Base-by-base conservation (phyloP, 2,113 vertebrate genomes). In the Crotalus tigris region DNA sequence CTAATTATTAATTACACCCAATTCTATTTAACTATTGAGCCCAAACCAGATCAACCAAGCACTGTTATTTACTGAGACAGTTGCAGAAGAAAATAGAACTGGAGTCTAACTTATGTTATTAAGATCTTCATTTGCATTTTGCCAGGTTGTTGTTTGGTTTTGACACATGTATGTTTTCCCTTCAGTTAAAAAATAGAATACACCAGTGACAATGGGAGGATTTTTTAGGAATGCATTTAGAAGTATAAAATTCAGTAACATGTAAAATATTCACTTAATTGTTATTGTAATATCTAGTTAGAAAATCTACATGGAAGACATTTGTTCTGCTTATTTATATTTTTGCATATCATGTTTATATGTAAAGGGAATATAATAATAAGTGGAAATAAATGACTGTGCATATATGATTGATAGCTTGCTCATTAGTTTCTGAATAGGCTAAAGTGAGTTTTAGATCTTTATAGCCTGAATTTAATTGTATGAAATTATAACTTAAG, bases 401-500 rank as follows among this genome's bases (percentile, higher is more conserved):
- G 26, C 15, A 87, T 4, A 0, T 15, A 54, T 95, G 94, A 94
- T 96, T 95, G 95, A 94, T 64, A 91, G 92, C 12, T 93, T 92
- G 10, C n/a, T 59, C 81, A 94, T 95, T 96, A 94, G 90, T 96
- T 94, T 96, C 91, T 96, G 81, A 94, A 54, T 53, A 81, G 44
- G 49, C 26, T 91, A 94, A 95, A 93, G n/a, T 93, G 93, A 93
- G 88, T 59, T 96, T 92, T 92, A 3, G 81, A 12, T 87, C 90
- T 94, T 39, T 46, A 92, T 93, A 93, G 0, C 49, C 94, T 93
- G 33, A 57, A 96, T 92, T 93, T 90, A 94, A 21, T 95, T 90
- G 87, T 49, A 87, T 93, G 94, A 75, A 94, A 33, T 90, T 94
- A 93, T 53, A 88, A 96, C 91, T 96, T 93, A 96, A 93, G 95